phyloP scores from a whole-genome alignment of 2,888 invertebrate genomes.

The Meghimatium bilineatum region DNA sequence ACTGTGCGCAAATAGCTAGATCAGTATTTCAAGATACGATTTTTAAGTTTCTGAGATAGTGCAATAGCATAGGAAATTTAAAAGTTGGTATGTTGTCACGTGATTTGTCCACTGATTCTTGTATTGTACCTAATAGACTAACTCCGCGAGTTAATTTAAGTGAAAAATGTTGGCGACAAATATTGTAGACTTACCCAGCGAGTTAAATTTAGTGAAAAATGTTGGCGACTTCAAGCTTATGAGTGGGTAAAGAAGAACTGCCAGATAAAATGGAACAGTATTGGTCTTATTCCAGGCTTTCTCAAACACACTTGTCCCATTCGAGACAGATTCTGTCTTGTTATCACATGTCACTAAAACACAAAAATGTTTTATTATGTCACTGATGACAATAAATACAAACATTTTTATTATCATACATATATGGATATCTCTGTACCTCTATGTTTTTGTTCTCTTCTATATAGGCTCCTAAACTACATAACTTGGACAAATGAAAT shows the following conservation, averaged over 20 bases:
- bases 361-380: too few species aligned
- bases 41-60: too few species aligned
- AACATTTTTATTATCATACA: not conserved
- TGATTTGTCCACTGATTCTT: too few species aligned
- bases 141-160: slow-evolving; percentile 94
- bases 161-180: slow-evolving; percentile 92
- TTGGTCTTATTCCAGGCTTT: slow-evolving; percentile 85
- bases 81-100: too few species aligned
- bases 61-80: too few species aligned
- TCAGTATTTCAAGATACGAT: too few species aligned
- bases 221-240: slow-evolving; percentile 90
- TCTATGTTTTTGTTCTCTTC: too few species aligned
- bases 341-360: slow-evolving; percentile 34
- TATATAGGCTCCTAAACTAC: too few species aligned
- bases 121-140: too few species aligned
- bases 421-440: too few species aligned
- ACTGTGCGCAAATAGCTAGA: too few species aligned
- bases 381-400: not conserved
- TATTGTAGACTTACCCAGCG: slow-evolving; percentile 88
- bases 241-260: slow-evolving; percentile 86
- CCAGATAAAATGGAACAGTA: slow-evolving; percentile 89
- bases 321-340: not conserved
- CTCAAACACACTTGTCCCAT: slow-evolving; percentile 37
- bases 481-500: too few species aligned
- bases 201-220: slow-evolving; percentile 94